These are phyloP conservation scores for Drosophila watanabei DNA, from an alignment of 1,140 invertebrate genomes.

Conservation along the genomic window DNA sequence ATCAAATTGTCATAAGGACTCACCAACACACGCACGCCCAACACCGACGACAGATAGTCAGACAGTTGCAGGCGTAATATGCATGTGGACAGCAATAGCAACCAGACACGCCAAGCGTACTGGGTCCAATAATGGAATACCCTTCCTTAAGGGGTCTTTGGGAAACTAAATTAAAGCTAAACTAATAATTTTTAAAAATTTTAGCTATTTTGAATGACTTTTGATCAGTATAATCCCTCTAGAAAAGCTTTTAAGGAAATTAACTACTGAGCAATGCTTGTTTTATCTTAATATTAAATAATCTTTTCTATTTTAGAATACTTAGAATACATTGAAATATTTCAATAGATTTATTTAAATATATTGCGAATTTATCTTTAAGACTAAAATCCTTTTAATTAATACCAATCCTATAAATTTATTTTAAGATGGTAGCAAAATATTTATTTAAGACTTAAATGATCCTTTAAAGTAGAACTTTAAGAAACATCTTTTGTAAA, in stretches of 20 bases:
- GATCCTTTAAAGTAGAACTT: neutral
- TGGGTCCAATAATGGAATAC: conserved; percentile 27
- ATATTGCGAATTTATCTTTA: neutral
- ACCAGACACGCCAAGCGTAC: conserved; percentile 57
- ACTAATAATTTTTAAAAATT: too few relatives aligned
- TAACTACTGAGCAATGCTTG: neutral
- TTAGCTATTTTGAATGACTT: neutral
- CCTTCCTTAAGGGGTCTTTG: conserved; percentile 5
- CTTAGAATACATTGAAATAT: too few relatives aligned
- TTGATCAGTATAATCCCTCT: neutral
- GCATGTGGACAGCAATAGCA: conserved; percentile 60
- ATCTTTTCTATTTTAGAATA: neutral
- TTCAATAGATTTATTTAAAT: neutral
- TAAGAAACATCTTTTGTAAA: too few relatives aligned
- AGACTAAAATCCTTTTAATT: neutral
- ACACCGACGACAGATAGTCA: conserved; percentile 6
- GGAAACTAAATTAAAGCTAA: neutral
- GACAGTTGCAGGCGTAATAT: conserved; percentile 60
- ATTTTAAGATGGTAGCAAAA: neutral
- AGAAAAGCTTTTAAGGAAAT: neutral
- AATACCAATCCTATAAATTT: neutral
- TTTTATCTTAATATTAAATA: neutral
- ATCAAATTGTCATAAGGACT: conserved; percentile 83
- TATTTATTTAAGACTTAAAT: neutral
- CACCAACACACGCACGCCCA: conserved; percentile 44